Base-by-base conservation (phyloP, 2,797 vertebrate species). In the Yasuhikotakia modesta region DNA sequence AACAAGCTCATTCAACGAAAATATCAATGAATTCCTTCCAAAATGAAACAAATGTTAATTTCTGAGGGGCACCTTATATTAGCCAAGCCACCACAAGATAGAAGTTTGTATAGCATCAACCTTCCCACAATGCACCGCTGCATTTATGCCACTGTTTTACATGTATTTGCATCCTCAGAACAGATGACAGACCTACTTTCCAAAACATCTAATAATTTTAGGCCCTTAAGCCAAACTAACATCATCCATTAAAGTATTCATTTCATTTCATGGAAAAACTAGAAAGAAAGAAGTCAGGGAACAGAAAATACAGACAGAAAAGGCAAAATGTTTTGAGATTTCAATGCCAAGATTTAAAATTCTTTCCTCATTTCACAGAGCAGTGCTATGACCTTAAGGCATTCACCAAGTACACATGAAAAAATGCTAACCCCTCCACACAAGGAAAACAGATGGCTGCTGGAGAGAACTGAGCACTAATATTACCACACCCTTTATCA, bases 371-470 rank as follows among this genome's bases (percentile, higher is more conserved):
- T 60, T 84, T 78, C 73, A 75, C 81, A 81, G 35, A 70, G 45
- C 50, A 57, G 35, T 74, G 78, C 50, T 39, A 81, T 45, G 53
- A 70, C 46, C 66, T 63, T 19, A 71, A 81, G 72, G 75, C 79
- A 85, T 85, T 84, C 71, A 73, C 27, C 82, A 83, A 71, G 72
- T 52, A 82, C 74, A 76, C 69, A 73, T 66, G 66, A 80, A 81
- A 84, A 83, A 50, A 80, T 52, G 46, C 79, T 80, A 78, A 70
- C 55, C 63, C 32, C 27, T 46, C 63, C 48, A 77, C 65, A 80
- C 4, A 27, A 63, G 68, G 57, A 52, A 76, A 21, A 35, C 73
- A 72, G 50, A 79, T 46, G 63, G 67, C 45, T 74, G 46, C 77
- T 63, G 67, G 46, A 70, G 6, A 63, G 67, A 78, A 61, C 13